Base-by-base conservation (phyloP, 2,113 vertebrate species). In the Thinocorus orbignyianus region DNA sequence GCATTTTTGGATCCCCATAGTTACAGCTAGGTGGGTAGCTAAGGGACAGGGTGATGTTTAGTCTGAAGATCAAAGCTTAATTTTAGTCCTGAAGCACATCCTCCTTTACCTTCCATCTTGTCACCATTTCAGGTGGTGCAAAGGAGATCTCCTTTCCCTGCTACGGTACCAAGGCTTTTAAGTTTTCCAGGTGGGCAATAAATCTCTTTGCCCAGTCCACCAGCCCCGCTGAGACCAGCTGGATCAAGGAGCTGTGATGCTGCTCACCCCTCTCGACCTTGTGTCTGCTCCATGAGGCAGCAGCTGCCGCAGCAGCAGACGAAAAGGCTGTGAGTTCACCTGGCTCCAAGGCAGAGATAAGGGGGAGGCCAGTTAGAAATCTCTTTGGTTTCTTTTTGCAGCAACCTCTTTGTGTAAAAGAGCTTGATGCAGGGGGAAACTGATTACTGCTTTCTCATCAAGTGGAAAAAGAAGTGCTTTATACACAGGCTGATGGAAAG, bases 391-490 rank as follows among this genome's bases (percentile, higher is more conserved):
- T 93, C 88, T 72, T 96, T 95, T 80, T 87, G 91, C 88, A 86
- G 92, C 84, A 81, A 79, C 49, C 64, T 86, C 69, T 94, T 90
- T 94, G 88, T 93, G 83, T 92, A 90, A 91, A 95, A 93, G 80
- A 95, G 80, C 88, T 95, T 70, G 66, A 60, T 93, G 91, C 87
- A 62, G 58, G 88, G 81, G 87, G 91, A 94, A 94, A 88, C 90
- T 90, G 95, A 93, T 97, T 88, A 81, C 92, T 82, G 95, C 96
- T 87, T 95, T 94, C 92, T 97, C 96, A 95, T 96, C 92, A 87
- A 94, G 95, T 93, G 86, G 86, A 76, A 95, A 94, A 90, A 97
- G 81, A 89, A 95, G 81, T 92, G 93, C 91, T 94, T 93, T 95
- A 91, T 93, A 89, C 77, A 81, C 88, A 72, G 90, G 90, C 86